Evolutionary conservation across 2,113 vertebrate genomes (phyloP), one percentile per base, ranked within the genome.

Genomic region (Pseudorectes ferrugineus): DNA sequence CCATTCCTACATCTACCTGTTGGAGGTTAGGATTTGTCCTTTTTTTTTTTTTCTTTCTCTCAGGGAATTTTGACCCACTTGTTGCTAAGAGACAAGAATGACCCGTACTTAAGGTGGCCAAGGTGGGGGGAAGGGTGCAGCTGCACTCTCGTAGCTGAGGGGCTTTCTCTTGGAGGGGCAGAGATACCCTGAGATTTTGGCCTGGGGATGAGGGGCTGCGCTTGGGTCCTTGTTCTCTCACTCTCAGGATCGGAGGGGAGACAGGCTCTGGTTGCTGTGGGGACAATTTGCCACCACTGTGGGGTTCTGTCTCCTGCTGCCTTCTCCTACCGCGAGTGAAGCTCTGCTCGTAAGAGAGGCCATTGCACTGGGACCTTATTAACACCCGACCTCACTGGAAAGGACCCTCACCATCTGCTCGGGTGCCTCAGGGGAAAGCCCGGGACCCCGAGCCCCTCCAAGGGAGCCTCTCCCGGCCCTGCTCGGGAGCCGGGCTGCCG

Each of bases 361-460:
- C 8, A 5, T 14, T 38, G 22, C 5, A 33, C 63, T n/a, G 18
- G 29, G 35, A 28, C 29, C 11, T 58, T 18, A 22, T 11, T 28
- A 40, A 58, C 43, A 40, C 23, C 35, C 2, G 2, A 4, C 18
- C 42, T 58, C 35, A 5, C 22, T 14, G 7, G n/a, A 40, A 57
- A 31, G 51, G 28, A 10, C 11, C 51, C 22, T 57, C 77, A 25
- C 17, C 61, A 36, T 21, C 21, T 38, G 2, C 43, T 38, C 4
- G n/a, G n/a, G 21, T 6, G 54, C 26, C 26, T 31, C 49, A 55
- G 40, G 25, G 61, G 9, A 79, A 29, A 22, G 2, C 11, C 31
- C 4, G 0, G 26, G 40, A 5, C 21, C 12, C 40, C 1, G 1
- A 31, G 25, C 4, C 7, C 46, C 46, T 14, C 46, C 3, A 1